These are phyloP conservation scores for Eulemur rubriventer DNA, from an alignment of 2,797 vertebrate species.

Conservation along the genomic window DNA sequence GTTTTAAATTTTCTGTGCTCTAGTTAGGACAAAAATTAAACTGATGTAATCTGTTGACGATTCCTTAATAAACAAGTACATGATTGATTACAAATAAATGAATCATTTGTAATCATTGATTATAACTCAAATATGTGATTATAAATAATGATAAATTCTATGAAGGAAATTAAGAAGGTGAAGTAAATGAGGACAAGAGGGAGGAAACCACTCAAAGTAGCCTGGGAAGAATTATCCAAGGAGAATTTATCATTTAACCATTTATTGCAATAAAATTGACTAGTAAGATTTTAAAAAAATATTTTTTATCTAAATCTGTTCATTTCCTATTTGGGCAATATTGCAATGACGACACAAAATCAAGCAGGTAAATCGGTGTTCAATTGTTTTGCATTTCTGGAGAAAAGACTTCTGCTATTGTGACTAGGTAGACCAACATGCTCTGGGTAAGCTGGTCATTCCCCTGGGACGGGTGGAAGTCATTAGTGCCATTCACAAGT, in stretches of 20 bases:
- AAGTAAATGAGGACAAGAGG: not conserved
- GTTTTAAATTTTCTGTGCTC: not conserved
- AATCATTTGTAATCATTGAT: not conserved
- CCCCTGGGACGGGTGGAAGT: not conserved
- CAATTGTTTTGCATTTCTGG: not conserved
- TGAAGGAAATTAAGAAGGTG: not conserved
- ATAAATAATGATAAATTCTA: not conserved
- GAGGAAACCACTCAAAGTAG: not conserved
- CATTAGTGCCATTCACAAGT: not conserved
- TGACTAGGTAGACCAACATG: not conserved
- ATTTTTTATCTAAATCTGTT: not conserved
- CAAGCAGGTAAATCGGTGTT: not conserved
- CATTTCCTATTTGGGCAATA: not conserved
- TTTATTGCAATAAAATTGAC: not conserved
- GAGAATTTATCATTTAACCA: not conserved
- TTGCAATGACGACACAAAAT: not conserved
- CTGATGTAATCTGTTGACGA: not conserved
- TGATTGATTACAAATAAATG: not conserved
- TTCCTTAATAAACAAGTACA: not conserved
- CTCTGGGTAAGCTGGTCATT: not conserved
- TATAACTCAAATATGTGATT: not conserved
- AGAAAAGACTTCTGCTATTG: not conserved
- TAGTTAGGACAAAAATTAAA: slow-evolving; percentile 51
- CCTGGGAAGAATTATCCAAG: not conserved
- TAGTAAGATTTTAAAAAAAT: not conserved